Evolutionary conservation across 2,888 invertebrate species (phyloP).

Genomic region (Acheta domesticus): DNA sequence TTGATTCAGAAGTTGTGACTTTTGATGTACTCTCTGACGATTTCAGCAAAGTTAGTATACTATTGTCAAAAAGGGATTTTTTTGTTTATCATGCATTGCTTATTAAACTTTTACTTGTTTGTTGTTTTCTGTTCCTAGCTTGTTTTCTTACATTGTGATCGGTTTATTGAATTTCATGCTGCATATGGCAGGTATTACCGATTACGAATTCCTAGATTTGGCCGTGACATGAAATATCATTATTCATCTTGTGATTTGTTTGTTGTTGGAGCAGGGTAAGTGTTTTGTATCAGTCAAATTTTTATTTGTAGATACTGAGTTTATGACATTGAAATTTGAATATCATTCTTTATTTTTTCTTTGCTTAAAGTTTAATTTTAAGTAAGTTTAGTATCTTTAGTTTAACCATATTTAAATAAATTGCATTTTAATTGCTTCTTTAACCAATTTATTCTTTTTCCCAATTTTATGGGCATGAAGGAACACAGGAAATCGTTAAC

Average conservation of each 20-base stretch:
- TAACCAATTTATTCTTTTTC: no score
- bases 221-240: conserved; percentile 90
- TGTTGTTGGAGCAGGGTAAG: conserved; percentile 82
- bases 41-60: conserved; percentile 76
- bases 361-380: background rate
- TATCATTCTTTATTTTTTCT: background rate
- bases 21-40: conserved; percentile 92
- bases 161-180: conserved; percentile 93
- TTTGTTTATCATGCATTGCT: background rate
- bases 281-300: conserved; percentile 30
- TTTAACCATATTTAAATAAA: no score
- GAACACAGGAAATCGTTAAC: no score
- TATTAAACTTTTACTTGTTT: background rate
- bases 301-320: no score
- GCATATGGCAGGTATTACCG: conserved; percentile 89
- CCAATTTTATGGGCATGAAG: no score
- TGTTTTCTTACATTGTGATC: conserved; percentile 82
- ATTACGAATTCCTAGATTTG: conserved; percentile 90
- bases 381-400: no score
- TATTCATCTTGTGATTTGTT: conserved; percentile 86
- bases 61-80: conserved; percentile 21
- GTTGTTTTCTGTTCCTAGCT: conserved; percentile 56
- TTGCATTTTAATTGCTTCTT: no score
- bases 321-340: background rate
- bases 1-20: conserved; percentile 94